Conservation (phyloP, 2,113 vertebrate genomes). For the Prunella himalayana region DNA sequence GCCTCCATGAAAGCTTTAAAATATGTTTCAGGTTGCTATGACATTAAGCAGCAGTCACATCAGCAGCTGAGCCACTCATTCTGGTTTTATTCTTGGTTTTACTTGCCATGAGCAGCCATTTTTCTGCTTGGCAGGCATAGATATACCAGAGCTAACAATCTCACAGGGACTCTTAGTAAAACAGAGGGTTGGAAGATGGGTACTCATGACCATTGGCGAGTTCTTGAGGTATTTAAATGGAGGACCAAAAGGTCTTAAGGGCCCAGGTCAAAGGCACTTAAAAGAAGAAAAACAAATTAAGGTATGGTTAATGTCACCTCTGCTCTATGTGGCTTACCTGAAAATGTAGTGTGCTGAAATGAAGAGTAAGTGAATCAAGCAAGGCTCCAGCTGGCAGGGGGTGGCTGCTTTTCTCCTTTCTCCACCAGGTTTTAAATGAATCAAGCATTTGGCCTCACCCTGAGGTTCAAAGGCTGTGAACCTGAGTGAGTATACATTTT, state of each 20-base stretch:
- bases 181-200: not conserved
- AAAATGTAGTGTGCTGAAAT: not conserved
- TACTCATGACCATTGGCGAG: fast-evolving
- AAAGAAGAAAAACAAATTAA: not conserved
- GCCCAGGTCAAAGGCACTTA: not conserved
- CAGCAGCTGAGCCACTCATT: not conserved
- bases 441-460: not conserved
- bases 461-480: not conserved
- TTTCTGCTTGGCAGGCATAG: not conserved
- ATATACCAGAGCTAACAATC: not conserved
- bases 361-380: not conserved
- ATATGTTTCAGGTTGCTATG: not conserved
- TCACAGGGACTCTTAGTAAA: not conserved
- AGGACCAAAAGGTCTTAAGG: not conserved
- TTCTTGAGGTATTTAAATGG: not conserved
- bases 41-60: not conserved
- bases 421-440: not conserved
- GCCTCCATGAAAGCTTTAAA: not conserved
- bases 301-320: not conserved
- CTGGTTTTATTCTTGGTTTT: not conserved
- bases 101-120: not conserved
- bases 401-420: not conserved
- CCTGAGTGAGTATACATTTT: not conserved
- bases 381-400: not conserved
- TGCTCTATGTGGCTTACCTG: not conserved